Percentiles rank a stretch among this genome's conserved stretches.
Conservation (phyloP, 2,888 invertebrate genomes). For the Coelinius sp. region DNA sequence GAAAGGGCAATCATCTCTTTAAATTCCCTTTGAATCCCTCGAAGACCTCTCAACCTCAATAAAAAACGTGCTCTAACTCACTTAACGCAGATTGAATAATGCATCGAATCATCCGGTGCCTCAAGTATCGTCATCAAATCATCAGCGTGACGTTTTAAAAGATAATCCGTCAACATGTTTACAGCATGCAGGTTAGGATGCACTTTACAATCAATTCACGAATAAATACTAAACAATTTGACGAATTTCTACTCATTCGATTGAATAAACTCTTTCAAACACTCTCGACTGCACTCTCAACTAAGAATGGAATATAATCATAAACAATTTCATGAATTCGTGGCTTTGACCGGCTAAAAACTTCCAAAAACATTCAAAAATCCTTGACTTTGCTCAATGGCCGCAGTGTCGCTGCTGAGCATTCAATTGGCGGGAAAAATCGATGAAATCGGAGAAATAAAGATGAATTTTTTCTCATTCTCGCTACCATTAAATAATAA, state of each 20-base stretch:
- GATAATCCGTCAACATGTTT: constrained; percentile 72
- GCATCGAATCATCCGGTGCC: constrained; percentile 74
- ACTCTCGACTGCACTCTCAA: too few relatives aligned
- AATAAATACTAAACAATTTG: neutral
- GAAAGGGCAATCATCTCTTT: neutral
- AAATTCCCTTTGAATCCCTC: neutral
- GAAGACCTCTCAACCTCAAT: neutral
- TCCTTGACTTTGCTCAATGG: too few relatives aligned
- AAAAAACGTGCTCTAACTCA: constrained; percentile 69
- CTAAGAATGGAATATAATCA: too few relatives aligned
- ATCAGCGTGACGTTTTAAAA: constrained; percentile 75
- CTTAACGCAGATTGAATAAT: constrained; percentile 81
- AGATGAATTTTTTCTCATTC: too few relatives aligned
- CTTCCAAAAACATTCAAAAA: too few relatives aligned
- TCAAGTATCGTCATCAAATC: constrained; percentile 78
- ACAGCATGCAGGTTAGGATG: constrained; percentile 10
- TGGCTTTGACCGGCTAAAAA: too few relatives aligned
- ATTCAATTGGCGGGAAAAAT: too few relatives aligned
- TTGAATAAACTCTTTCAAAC: neutral
- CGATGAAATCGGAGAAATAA: too few relatives aligned
- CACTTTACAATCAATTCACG: neutral
- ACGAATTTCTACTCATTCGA: neutral
- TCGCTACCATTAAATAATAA: too few relatives aligned
- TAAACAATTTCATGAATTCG: too few relatives aligned
- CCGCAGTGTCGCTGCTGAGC: too few relatives aligned